Conservation (phyloP, 2,113 vertebrate genomes). For the Labeo catla region DNA sequence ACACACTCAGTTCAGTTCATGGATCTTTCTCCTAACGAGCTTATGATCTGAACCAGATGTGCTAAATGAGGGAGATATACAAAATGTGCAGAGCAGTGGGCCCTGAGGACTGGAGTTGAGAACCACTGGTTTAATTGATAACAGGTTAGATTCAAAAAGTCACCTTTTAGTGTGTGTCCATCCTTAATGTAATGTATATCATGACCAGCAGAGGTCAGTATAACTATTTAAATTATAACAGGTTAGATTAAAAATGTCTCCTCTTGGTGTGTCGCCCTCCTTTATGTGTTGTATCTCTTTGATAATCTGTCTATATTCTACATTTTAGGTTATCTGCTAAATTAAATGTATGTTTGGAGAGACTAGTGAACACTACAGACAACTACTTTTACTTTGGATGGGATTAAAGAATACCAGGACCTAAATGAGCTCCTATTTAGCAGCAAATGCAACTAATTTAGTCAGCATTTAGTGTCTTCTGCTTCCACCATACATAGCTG, state of each 20-base stretch:
- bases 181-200: no score
- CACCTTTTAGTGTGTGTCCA: no score
- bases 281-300: not conserved
- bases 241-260: not conserved
- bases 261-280: not conserved
- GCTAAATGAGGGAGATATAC: no score
- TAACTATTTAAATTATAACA: not conserved
- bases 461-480: no score
- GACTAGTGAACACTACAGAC: not conserved
- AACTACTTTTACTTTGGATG: not conserved
- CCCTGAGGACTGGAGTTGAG: no score
- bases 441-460: not conserved
- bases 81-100: no score
- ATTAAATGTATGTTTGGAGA: not conserved
- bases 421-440: not conserved
- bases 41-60: no score
- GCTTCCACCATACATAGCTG: no score
- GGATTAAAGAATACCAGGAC: not conserved
- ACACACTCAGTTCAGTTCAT: no score
- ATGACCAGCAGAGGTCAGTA: constrained; percentile 43
- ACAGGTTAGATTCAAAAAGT: no score
- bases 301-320: not conserved
- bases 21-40: no score
- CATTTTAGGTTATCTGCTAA: not conserved
- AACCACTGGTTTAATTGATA: no score